Conservation (phyloP, 1,140 invertebrate species). For the Chironomus tepperi region DNA sequence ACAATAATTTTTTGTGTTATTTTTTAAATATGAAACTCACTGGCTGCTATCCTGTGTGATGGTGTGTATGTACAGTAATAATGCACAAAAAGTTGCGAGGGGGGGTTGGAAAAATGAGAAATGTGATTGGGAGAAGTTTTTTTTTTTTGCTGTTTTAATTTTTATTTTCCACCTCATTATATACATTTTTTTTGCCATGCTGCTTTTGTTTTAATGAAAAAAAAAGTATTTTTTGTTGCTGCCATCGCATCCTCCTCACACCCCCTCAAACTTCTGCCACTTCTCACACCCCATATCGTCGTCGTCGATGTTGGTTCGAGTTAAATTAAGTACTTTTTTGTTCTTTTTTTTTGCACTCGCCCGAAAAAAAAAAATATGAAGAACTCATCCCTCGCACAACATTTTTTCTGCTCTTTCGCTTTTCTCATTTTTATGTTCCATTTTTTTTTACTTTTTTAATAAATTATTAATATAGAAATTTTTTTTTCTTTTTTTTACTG, state of each 20-base stretch:
- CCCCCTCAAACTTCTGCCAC: background rate
- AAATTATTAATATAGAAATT: conserved; percentile 10
- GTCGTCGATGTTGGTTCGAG: background rate
- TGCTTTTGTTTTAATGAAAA: conserved; percentile 12
- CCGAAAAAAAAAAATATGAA: background rate
- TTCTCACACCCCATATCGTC: background rate
- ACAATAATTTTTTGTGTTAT: conserved; percentile 5
- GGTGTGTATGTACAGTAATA: background rate
- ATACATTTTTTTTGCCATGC: background rate
- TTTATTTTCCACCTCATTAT: conserved; percentile 21
- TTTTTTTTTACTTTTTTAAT: conserved; percentile 16
- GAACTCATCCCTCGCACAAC: background rate
- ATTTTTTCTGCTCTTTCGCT: conserved; percentile 4
- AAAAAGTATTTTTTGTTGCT: background rate
- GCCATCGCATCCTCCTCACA: background rate
- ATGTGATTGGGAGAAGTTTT: background rate
- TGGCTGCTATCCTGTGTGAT: background rate
- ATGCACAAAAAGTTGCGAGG: background rate
- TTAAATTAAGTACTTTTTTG: conserved; percentile 24
- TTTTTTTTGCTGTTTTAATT: background rate
- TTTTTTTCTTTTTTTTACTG: too few relatives aligned
- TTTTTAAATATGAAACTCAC: background rate
- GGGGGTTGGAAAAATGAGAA: background rate
- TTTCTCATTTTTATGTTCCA: conserved; percentile 23
- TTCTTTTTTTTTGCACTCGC: conserved; percentile 17